A percentile compares a stretch with the other conserved stretches of the same genome.
These are phyloP conservation scores for Drosophila takahashii DNA, from an alignment of 1,140 invertebrate genomes.

Conservation along the genomic window DNA sequence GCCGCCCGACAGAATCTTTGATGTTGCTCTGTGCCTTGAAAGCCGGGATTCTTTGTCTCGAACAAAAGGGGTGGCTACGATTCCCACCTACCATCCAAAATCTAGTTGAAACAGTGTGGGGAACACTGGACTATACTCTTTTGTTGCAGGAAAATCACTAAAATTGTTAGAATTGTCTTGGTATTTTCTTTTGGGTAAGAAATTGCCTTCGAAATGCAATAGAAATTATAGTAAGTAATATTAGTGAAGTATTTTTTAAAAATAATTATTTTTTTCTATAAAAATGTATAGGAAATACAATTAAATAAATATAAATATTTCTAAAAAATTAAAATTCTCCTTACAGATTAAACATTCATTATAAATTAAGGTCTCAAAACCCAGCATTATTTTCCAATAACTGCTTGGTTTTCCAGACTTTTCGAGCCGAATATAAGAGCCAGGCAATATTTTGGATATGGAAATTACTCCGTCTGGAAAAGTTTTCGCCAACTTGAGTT, in stretches of 20 bases:
- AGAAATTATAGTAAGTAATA: too few relatives aligned
- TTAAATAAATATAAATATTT: too few relatives aligned
- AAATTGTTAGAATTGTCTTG: background rate
- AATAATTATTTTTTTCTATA: too few relatives aligned
- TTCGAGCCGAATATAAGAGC: background rate
- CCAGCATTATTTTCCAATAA: background rate
- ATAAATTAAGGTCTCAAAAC: too few relatives aligned
- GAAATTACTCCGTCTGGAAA: constrained; percentile 32
- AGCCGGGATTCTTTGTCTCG: constrained; percentile 6
- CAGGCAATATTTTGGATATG: constrained; percentile 1
- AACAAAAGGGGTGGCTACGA: background rate
- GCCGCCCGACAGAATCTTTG: constrained; percentile 35
- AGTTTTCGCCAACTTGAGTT: constrained; percentile 20
- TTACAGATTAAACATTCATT: too few relatives aligned
- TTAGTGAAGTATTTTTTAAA: too few relatives aligned
- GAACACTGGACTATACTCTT: background rate
- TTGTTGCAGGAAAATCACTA: background rate
- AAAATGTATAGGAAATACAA: too few relatives aligned
- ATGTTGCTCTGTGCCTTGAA: constrained; percentile 14
- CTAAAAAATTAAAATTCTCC: too few relatives aligned
- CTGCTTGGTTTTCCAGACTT: background rate
- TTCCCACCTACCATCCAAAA: background rate
- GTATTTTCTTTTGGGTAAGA: background rate
- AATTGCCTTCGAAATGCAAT: background rate
- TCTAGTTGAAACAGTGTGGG: background rate